Conservation (phyloP, 2,797 vertebrate species). For the Chelon auratus region DNA sequence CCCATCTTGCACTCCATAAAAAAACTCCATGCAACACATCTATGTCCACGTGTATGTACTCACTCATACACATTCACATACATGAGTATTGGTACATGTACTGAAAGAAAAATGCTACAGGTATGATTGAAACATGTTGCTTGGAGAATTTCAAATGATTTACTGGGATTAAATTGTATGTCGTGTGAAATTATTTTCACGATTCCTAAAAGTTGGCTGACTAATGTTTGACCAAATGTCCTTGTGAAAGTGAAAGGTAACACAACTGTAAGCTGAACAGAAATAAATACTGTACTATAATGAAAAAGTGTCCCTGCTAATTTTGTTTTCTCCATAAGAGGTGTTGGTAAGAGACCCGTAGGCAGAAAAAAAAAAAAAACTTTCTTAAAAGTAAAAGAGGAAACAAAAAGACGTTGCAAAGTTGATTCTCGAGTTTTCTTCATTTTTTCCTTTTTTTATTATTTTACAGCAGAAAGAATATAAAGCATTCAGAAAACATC, state of each 20-base stretch:
- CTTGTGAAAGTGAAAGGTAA: slow-evolving; percentile 35
- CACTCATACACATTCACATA: slow-evolving; percentile 27
- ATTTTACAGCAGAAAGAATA: slow-evolving; percentile 99
- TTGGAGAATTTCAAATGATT: slow-evolving; percentile 38
- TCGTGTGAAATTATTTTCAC: slow-evolving; percentile 33
- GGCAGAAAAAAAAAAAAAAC: background rate
- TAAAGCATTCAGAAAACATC: slow-evolving; percentile 99
- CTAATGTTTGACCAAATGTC: slow-evolving; percentile 34
- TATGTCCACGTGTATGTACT: slow-evolving; percentile 25
- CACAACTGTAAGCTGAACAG: slow-evolving; percentile 39
- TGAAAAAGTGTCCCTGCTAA: slow-evolving; percentile 23
- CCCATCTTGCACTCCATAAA: slow-evolving; percentile 26
- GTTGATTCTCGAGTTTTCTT: slow-evolving; percentile 91
- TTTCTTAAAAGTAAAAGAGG: slow-evolving; percentile 34
- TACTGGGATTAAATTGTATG: slow-evolving; percentile 33
- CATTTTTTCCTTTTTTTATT: slow-evolving; percentile 94
- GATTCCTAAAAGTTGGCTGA: slow-evolving; percentile 36
- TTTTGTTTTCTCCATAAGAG: slow-evolving; percentile 24
- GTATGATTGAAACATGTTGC: slow-evolving; percentile 37
- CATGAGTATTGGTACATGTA: slow-evolving; percentile 5
- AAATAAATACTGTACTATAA: slow-evolving; percentile 72
- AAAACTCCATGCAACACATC: slow-evolving; percentile 21
- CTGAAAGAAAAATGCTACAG: slow-evolving; percentile 34
- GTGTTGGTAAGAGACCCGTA: background rate
- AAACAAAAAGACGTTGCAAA: slow-evolving; percentile 82